Conservation (phyloP, 2,888 invertebrate genomes). For the Psococerastis gibbosa region DNA sequence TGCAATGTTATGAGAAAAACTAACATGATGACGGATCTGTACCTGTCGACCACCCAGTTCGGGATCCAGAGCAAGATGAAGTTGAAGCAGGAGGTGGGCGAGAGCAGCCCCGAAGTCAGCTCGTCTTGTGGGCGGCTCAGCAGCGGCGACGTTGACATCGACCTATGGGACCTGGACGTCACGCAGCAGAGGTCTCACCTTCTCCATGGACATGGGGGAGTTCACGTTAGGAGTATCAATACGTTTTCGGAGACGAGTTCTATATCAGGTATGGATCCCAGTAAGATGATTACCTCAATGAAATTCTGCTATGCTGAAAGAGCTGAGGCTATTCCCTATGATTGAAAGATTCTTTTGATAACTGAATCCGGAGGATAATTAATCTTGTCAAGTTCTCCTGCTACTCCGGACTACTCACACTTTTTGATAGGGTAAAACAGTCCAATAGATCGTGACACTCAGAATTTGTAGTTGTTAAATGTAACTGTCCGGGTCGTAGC, state of each 20-base stretch:
- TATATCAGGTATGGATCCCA: slow-evolving; percentile 9
- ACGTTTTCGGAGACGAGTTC: slow-evolving; percentile 6
- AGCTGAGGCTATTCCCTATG: too few relatives aligned
- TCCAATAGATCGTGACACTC: too few relatives aligned
- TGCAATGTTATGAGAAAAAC: too few relatives aligned
- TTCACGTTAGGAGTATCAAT: slow-evolving; percentile 1
- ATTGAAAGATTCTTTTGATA: too few relatives aligned
- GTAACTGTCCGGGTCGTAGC: too few relatives aligned
- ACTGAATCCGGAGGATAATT: too few relatives aligned
- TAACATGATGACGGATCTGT: slow-evolving; percentile 9
- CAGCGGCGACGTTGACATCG: slow-evolving; percentile 46
- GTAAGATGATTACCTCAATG: too few relatives aligned
- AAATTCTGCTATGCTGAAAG: too few relatives aligned
- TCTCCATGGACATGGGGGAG: slow-evolving; percentile 8
- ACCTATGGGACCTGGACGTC: slow-evolving; percentile 57
- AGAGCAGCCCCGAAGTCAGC: slow-evolving; percentile 56
- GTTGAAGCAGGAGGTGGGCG: slow-evolving; percentile 29
- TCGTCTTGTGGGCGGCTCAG: slow-evolving; percentile 33
- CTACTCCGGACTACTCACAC: too few relatives aligned
- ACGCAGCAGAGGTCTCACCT: slow-evolving; percentile 25
- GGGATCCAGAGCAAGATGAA: slow-evolving; percentile 1
- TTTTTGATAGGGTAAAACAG: too few relatives aligned
- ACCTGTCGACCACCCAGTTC: slow-evolving; percentile 7
- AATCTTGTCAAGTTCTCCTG: too few relatives aligned
- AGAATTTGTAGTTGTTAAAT: too few relatives aligned